A percentile compares a stretch with the other conserved stretches of the same genome.
Conservation (phyloP, 2,888 invertebrate species). For the Gymnocheta viridis region DNA sequence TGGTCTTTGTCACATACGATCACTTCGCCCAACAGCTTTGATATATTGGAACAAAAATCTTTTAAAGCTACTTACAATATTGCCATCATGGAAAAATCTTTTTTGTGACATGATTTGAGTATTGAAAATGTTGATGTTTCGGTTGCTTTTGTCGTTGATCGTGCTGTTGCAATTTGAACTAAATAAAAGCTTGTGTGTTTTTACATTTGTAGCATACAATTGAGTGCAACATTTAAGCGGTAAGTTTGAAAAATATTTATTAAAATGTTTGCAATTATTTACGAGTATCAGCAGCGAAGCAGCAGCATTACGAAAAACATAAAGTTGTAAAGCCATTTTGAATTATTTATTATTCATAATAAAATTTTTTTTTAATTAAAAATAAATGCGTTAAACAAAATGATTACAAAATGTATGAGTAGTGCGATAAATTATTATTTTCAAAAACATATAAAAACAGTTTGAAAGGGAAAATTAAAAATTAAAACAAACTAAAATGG, state of each 20-base stretch:
- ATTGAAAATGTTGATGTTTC: constrained; percentile 51
- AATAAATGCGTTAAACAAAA: constrained; percentile 13
- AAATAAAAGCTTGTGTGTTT: constrained; percentile 58
- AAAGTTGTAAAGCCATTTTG: constrained; percentile 47
- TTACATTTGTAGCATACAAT: constrained; percentile 58
- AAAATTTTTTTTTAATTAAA: background rate
- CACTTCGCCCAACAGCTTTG: background rate
- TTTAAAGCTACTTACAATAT: constrained; percentile 69
- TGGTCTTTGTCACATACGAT: background rate
- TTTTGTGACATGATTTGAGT: constrained; percentile 69
- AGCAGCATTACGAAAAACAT: constrained; percentile 30
- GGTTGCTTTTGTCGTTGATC: constrained; percentile 32
- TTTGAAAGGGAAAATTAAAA: no score
- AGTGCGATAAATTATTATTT: background rate
- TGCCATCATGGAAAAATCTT: constrained; percentile 70
- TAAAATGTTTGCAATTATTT: constrained; percentile 40
- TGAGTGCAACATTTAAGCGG: constrained; percentile 48
- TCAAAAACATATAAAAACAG: no score
- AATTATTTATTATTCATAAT: background rate
- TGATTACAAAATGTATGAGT: background rate
- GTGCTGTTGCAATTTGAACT: constrained; percentile 29
- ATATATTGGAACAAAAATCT: background rate
- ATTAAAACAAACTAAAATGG: constrained; percentile 14
- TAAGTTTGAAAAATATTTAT: constrained; percentile 35
- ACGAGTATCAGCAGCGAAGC: background rate